Base-by-base conservation (phyloP, 2,888 invertebrate species). In the Metacarcinus magister region DNA sequence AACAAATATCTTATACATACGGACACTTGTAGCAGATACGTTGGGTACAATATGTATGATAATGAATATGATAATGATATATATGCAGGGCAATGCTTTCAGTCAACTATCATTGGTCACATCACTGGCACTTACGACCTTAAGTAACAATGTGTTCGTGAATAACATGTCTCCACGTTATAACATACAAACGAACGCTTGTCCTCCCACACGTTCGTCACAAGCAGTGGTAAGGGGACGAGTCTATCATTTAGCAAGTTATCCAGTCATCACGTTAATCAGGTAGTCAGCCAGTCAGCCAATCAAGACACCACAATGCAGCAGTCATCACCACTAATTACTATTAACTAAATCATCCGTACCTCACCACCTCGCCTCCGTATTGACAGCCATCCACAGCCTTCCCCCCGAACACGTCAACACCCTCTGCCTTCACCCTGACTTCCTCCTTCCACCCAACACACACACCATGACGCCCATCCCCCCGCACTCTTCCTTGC, bases 241-340 rank as follows among this genome's bases (percentile, higher is more conserved):
- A n/a, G 28, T 82, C 75, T 28, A 82, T 28, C n/a, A n/a, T 2
- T 82, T 28, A 23, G 75, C 28, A 82, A 82, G 75, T 82, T 82
- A 82, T 82, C n/a, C 75, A 82, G 75, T 82, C 75, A 82, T n/a
- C 28, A n/a, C n/a, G 75, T 82, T 28, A 82, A 82, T 82, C 75
- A 82, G 75, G 4, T 28, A 82, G 75, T n/a, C 75, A 82, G 8
- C n/a, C 75, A 82, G 75, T 82, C 75, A 82, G 75, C 75, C n/a
- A 82, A 82, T 60, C 60, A 60, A 5, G 60, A 60, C 60, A 23
- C 60, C 60, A 60, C 60, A 19, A 60, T 60, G 60, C 19, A 60
- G 60, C 60, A 23, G 60, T 60, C 60, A 60, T 60, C 60, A 60
- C 60, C 60, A 60, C 60, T 60, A 60, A 60, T 60, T 60, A 60